phyloP scores from a whole-genome alignment of 1,140 invertebrate species.

The Drosophila tani region DNA sequence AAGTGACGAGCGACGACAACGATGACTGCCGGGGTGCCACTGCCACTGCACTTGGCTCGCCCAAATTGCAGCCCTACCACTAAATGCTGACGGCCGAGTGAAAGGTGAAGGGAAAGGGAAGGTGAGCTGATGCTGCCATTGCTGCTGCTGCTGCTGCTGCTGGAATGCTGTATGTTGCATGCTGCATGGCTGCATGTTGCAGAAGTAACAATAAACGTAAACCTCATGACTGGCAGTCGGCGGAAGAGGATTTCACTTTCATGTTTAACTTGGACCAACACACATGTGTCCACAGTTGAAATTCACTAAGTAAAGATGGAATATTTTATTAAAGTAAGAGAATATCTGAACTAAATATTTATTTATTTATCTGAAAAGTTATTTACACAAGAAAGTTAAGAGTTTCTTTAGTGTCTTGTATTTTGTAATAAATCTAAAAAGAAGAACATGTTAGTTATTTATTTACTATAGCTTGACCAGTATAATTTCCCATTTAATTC shows the following conservation, averaged over 20 bases:
- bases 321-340: background rate
- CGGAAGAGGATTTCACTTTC: conserved; percentile 81
- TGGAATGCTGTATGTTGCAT: conserved; percentile 31
- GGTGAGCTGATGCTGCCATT: conserved; percentile 20
- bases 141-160: conserved; percentile 15
- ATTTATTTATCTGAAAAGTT: background rate
- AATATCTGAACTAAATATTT: background rate
- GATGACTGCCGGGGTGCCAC: conserved; percentile 40
- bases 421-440: no score
- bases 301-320: background rate
- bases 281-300: conserved; percentile 25
- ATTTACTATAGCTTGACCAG: no score
- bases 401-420: no score
- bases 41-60: conserved; percentile 56
- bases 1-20: conserved; percentile 47
- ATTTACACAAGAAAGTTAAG: background rate
- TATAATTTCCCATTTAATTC: background rate
- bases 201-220: conserved; percentile 76
- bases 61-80: conserved; percentile 40
- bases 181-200: conserved; percentile 44
- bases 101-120: conserved; percentile 17
- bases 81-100: conserved; percentile 38
- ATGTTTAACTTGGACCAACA: conserved; percentile 53
- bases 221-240: conserved; percentile 43
- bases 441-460: no score